Evolutionary conservation across 1,140 invertebrate genomes (phyloP), one percentile per base, ranked within the genome.

Genomic region (Platyscapa corneri): DNA sequence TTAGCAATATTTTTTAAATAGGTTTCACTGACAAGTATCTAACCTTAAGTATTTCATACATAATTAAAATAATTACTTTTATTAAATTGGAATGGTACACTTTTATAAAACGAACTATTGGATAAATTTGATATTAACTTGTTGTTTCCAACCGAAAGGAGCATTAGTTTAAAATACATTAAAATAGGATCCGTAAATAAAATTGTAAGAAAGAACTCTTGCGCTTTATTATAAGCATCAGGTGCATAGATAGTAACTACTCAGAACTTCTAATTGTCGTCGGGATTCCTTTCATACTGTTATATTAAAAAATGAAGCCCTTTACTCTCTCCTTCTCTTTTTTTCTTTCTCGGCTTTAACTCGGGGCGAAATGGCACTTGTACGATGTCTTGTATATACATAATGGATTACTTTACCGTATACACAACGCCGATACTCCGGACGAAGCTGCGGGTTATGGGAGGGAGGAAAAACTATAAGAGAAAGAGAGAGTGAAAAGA

Each of bases 401-500:
- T 92, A 90, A 89, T 93, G 92, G 92, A 93, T 93, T 92, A 92
- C 90, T 92, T 92, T 91, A 92, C 91, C 88, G 16, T n/a, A 14
- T 60, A 60, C 0, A 64, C 34, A n/a, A 56, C 23, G 34, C 30
- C 80, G 27, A 65, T 42, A 27, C 60, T 81, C 79, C 34, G 60
- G 60, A 42, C 32, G 77, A 74, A 0, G 77, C 42, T 67, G 49
- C 46, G 49, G 46, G 46, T 18, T 75, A 60, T 49, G 34, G 20
- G 30, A 67, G 34, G 56, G 74, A 49, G 12, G 42, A 34, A 75
- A 46, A n/a, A 12, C 5, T 27, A 27, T 32, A 27, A 5, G 39
- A 16, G 67, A 37, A 3, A 39, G 37, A 39, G 23, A 42, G 34
- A 34, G 30, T n/a, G 56, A 34, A 27, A 23, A 6, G 74, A 8